phyloP scores from a whole-genome alignment of 64 coral and sea anemone species.

The Pocillopora damicornis region DNA sequence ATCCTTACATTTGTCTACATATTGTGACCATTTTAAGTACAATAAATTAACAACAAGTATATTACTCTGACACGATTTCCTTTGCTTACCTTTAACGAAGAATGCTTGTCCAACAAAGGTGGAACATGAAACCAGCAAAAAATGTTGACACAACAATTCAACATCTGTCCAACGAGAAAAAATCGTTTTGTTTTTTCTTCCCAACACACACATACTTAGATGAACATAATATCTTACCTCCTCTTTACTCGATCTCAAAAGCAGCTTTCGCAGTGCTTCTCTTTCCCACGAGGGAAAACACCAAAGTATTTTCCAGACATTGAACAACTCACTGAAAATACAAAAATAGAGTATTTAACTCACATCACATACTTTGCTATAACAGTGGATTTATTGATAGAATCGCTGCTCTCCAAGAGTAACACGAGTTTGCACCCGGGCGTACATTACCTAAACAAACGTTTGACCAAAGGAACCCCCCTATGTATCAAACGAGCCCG shows the following conservation, averaged over 20 bases:
- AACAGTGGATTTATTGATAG: neutral
- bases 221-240: neutral
- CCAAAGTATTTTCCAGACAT: constrained; percentile 2
- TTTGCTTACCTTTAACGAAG: constrained; percentile 5
- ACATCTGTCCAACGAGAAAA: neutral
- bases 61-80: no score
- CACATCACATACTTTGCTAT: no score
- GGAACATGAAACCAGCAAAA: constrained; percentile 24
- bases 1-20: no score
- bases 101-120: neutral
- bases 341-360: neutral
- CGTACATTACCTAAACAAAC: no score
- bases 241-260: neutral
- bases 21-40: no score
- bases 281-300: constrained; percentile 18
- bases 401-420: neutral
- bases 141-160: constrained; percentile 10
- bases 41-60: no score
- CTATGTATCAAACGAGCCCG: no score
- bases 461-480: no score
- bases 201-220: neutral
- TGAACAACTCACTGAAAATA: constrained; percentile 6
- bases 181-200: neutral
- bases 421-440: no score
- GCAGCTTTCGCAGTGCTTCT: neutral